A percentile compares a stretch with the other conserved stretches of the same genome.
Conservation (phyloP, 1,140 invertebrate species). For the Eulimnadia texana region DNA sequence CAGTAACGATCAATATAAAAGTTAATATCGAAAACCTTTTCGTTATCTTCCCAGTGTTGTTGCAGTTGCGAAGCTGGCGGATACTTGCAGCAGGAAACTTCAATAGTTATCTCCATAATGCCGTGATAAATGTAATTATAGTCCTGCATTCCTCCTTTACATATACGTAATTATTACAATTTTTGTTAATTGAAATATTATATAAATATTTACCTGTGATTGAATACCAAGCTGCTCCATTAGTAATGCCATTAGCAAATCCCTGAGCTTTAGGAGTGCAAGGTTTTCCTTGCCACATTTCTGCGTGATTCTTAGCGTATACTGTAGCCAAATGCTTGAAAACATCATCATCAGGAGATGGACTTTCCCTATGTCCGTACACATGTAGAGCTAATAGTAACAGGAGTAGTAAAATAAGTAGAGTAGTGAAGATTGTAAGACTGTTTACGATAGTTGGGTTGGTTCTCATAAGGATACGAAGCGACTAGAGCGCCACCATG, state of each 20-base stretch:
- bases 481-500: slow-evolving; percentile 85
- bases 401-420: neutral
- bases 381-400: neutral
- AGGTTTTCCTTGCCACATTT: slow-evolving; percentile 64
- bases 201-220: slow-evolving; percentile 44
- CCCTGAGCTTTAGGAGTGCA: slow-evolving; percentile 50
- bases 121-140: slow-evolving; percentile 96
- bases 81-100: slow-evolving; percentile 94
- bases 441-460: slow-evolving; percentile 71
- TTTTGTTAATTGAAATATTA: neutral
- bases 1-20: slow-evolving; percentile 3
- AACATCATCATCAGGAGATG: slow-evolving; percentile 85
- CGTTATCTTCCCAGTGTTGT: slow-evolving; percentile 91
- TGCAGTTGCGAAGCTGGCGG: slow-evolving; percentile 68
- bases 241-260: slow-evolving; percentile 76
- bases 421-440: neutral
- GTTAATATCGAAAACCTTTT: slow-evolving; percentile 43
- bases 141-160: slow-evolving; percentile 68
- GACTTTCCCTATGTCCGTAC: slow-evolving; percentile 36
- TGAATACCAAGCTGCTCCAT: slow-evolving; percentile 84
- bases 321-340: slow-evolving; percentile 77
- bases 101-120: slow-evolving; percentile 95
- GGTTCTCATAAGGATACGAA: slow-evolving; percentile 84
- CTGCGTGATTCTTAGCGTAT: slow-evolving; percentile 77
- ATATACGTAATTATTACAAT: slow-evolving; percentile 14